Conservation (phyloP, 92 coral and sea anemone species). For the Bergia puertoricense region DNA sequence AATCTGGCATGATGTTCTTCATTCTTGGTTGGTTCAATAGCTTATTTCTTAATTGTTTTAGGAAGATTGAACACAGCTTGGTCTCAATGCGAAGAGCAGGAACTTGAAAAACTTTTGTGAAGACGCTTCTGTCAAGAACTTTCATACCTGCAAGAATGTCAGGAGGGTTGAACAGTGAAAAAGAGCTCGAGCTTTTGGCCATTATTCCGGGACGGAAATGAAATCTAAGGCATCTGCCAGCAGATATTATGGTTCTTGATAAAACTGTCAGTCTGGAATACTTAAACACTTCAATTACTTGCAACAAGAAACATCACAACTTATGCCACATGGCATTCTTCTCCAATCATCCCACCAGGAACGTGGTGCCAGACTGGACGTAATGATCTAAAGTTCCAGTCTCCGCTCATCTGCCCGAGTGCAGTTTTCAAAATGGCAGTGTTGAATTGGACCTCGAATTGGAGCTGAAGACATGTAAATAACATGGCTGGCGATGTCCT, state of each 20-base stretch:
- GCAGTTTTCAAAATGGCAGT: slow-evolving; percentile 44
- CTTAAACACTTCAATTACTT: not conserved
- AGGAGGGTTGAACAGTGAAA: slow-evolving; percentile 1
- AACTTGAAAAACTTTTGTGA: slow-evolving; percentile 61
- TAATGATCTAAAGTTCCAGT: slow-evolving; percentile 8
- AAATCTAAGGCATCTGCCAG: not conserved
- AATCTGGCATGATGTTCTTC: slow-evolving; percentile 80
- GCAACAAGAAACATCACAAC: not conserved
- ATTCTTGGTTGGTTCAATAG: slow-evolving; percentile 83
- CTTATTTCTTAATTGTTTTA: slow-evolving; percentile 67
- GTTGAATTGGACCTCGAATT: not conserved
- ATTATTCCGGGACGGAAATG: slow-evolving; percentile 2
- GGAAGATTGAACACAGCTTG: slow-evolving; percentile 78
- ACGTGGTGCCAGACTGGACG: slow-evolving; percentile 9
- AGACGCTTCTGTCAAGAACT: slow-evolving; percentile 63
- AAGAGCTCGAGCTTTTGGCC: not conserved
- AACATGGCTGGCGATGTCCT: slow-evolving; percentile 76
- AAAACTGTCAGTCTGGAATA: not conserved
- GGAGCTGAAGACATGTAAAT: slow-evolving; percentile 26
- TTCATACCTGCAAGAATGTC: slow-evolving; percentile 56
- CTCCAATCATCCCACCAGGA: not conserved
- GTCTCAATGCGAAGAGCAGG: slow-evolving; percentile 92
- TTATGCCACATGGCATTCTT: not conserved
- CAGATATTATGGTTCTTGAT: not conserved
- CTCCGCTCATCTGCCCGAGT: slow-evolving; percentile 1